Conservation (phyloP, 1,140 invertebrate species). For the Drosophila arawakana region DNA sequence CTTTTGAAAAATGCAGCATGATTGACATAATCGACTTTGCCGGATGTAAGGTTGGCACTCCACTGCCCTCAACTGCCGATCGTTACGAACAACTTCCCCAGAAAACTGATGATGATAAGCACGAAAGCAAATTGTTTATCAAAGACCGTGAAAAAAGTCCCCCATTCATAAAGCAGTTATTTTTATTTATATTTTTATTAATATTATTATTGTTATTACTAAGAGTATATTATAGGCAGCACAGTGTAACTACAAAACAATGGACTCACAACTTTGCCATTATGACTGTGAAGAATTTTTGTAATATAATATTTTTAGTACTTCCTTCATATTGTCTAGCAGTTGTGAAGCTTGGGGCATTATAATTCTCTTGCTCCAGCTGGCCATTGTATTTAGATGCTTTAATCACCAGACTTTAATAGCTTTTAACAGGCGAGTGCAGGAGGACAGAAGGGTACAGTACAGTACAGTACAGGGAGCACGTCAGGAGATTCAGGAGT, state of each 20-base stretch:
- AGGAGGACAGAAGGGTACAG: slow-evolving; percentile 23
- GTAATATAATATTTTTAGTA: slow-evolving; percentile 29
- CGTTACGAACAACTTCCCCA: neutral
- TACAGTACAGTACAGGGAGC: slow-evolving; percentile 7
- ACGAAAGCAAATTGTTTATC: neutral
- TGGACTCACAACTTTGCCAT: slow-evolving; percentile 35
- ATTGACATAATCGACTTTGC: slow-evolving; percentile 15
- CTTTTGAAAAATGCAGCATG: neutral
- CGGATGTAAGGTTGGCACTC: slow-evolving; percentile 28
- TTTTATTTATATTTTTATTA: slow-evolving; percentile 6
- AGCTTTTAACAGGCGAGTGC: slow-evolving; percentile 55
- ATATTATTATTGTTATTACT: neutral
- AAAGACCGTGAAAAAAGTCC: neutral
- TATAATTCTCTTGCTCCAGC: slow-evolving; percentile 31
- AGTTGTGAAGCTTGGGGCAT: slow-evolving; percentile 8
- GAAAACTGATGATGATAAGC: slow-evolving; percentile 22
- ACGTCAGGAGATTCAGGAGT: neutral
- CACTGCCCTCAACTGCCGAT: slow-evolving; percentile 1
- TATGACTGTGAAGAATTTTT: slow-evolving; percentile 34
- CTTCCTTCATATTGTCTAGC: slow-evolving; percentile 24
- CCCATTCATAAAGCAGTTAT: slow-evolving; percentile 1
- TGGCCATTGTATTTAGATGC: slow-evolving; percentile 29
- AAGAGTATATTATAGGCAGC: slow-evolving; percentile 3
- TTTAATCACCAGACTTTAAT: slow-evolving; percentile 62
- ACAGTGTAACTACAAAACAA: slow-evolving; percentile 17